Percentiles rank a stretch among this genome's conserved stretches.
Conservation (phyloP, 2,113 vertebrate genomes). For the Prinia subflava region DNA sequence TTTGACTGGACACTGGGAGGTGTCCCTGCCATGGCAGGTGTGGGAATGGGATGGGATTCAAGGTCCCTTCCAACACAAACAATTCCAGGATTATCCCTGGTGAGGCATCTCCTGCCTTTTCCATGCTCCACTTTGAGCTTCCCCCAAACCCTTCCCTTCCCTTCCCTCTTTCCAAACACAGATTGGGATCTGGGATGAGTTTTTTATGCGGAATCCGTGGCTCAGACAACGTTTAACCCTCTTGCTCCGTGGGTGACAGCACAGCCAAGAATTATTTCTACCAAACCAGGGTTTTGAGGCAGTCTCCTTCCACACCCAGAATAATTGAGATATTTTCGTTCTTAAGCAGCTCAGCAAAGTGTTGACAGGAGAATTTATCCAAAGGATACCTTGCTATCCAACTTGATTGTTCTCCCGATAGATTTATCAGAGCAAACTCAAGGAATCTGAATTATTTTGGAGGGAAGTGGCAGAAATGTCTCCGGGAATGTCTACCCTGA, state of each 20-base stretch:
- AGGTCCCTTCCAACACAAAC: not conserved
- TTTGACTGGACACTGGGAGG: not conserved
- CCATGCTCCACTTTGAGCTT: not conserved
- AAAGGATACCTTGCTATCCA: not conserved
- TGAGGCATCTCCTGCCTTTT: not conserved
- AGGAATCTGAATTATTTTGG: not conserved
- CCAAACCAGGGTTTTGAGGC: not conserved
- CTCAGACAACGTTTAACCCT: not conserved
- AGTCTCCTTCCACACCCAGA: not conserved
- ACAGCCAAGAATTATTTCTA: not conserved
- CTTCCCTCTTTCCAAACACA: not conserved
- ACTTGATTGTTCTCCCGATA: not conserved
- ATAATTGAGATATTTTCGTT: not conserved
- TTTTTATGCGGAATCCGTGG: not conserved
- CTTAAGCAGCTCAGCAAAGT: not conserved
- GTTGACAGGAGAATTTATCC: not conserved
- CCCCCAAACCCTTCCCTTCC: not conserved
- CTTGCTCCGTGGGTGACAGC: rapidly evolving
- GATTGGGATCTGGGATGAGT: too few species aligned
- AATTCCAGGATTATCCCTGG: not conserved
- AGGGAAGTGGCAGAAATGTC: not conserved
- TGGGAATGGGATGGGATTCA: rapidly evolving
- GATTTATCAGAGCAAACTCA: not conserved
- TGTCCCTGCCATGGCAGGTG: not conserved
- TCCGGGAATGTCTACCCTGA: not conserved